A percentile compares a stretch with the other conserved stretches of the same genome.
Conservation (phyloP, 2,888 invertebrate species). For the Apocheima hispidaria region DNA sequence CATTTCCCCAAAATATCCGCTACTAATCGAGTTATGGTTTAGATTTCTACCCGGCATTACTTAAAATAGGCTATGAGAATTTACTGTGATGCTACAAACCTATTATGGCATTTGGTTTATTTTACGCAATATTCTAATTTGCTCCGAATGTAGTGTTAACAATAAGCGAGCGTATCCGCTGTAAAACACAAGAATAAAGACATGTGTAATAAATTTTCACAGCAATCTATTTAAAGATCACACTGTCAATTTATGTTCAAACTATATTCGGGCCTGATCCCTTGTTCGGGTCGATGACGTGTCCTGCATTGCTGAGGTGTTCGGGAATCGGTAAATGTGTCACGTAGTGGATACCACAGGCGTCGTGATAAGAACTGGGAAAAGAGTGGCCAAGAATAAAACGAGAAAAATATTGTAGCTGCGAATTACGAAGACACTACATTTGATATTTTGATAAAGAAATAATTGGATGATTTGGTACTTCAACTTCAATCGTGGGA, state of each 20-base stretch:
- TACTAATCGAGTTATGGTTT: conserved; percentile 33
- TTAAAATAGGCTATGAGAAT: conserved; percentile 7
- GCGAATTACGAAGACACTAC: not conserved
- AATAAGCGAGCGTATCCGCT: too few relatives aligned
- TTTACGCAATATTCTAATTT: too few relatives aligned
- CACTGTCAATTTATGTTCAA: conserved; percentile 29
- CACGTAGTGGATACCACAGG: conserved; percentile 64
- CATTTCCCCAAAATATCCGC: conserved; percentile 70
- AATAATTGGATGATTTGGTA: not conserved
- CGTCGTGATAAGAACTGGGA: conserved; percentile 54
- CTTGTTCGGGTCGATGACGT: conserved; percentile 50
- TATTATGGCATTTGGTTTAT: too few relatives aligned
- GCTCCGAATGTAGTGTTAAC: too few relatives aligned
- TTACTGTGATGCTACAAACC: too few relatives aligned
- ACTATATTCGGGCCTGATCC: conserved; percentile 31
- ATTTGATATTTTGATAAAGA: conserved; percentile 17
- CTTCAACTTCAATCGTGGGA: not conserved
- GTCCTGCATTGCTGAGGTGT: conserved; percentile 56
- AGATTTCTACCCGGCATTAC: conserved; percentile 10
- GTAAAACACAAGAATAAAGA: too few relatives aligned
- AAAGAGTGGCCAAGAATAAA: conserved; percentile 21
- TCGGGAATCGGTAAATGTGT: conserved; percentile 62
- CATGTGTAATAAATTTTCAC: not conserved
- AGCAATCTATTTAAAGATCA: conserved; percentile 13
- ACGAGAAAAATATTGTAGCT: conserved; percentile 7